These are phyloP conservation scores for Orestias chungarensis DNA, from an alignment of 2,797 vertebrate species.

Conservation along the genomic window DNA sequence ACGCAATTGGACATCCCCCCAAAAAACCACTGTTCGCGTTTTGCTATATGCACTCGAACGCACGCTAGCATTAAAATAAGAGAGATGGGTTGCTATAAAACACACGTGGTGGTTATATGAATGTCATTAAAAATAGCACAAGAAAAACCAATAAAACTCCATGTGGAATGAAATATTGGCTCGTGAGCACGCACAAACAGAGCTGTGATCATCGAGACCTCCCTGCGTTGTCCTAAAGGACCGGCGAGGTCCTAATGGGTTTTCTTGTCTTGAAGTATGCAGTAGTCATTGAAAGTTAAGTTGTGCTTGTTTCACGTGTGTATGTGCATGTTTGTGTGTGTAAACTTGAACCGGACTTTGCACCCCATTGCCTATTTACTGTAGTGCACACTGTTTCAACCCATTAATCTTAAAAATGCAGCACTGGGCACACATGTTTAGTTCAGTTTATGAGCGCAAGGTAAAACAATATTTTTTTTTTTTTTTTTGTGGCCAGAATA, in stretches of 20 bases:
- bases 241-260: slow-evolving; percentile 79
- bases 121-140: slow-evolving; percentile 58
- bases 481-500: neutral
- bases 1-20: neutral
- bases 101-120: slow-evolving; percentile 45
- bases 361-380: slow-evolving; percentile 77
- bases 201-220: slow-evolving; percentile 65
- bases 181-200: slow-evolving; percentile 48
- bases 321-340: slow-evolving; percentile 41
- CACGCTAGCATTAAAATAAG: slow-evolving; percentile 28
- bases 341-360: slow-evolving; percentile 66
- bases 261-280: slow-evolving; percentile 82
- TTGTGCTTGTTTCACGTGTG: slow-evolving; percentile 41
- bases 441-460: slow-evolving; percentile 15
- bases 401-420: slow-evolving; percentile 87
- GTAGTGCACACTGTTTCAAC: slow-evolving; percentile 81
- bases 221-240: slow-evolving; percentile 75
- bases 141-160: slow-evolving; percentile 58
- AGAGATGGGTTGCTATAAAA: slow-evolving; percentile 38
- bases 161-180: slow-evolving; percentile 59
- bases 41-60: neutral
- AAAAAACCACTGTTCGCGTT: slow-evolving; percentile 2
- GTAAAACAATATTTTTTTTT: too few species aligned
- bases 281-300: slow-evolving; percentile 81
- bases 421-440: slow-evolving; percentile 67